Conservation (phyloP, 2,888 invertebrate species). For the Geophilus truncorum region DNA sequence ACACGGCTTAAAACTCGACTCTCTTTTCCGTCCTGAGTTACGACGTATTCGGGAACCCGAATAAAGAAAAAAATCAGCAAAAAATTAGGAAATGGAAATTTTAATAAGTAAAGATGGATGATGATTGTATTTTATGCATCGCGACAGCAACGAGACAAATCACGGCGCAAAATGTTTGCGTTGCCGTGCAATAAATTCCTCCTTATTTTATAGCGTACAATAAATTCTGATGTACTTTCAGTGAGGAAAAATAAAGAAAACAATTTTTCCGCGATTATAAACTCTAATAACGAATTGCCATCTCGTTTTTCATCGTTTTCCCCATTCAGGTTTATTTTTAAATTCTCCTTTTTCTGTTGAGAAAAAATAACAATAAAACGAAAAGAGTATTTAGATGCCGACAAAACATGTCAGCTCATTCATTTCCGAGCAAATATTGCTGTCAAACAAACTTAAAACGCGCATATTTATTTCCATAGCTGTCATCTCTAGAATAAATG, state of each 20-base stretch:
- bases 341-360: not conserved
- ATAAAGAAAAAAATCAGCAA: not conserved
- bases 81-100: not conserved
- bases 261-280: not conserved
- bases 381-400: not conserved
- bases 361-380: not conserved
- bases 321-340: too few relatives aligned
- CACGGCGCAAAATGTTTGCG: not conserved
- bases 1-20: not conserved
- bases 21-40: not conserved
- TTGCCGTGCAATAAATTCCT: not conserved
- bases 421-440: not conserved
- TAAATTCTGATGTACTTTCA: not conserved
- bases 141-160: not conserved
- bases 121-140: conserved; percentile 6
- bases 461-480: not conserved
- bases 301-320: not conserved
- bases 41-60: not conserved
- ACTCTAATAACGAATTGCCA: not conserved
- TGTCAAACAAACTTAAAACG: conserved; percentile 1
- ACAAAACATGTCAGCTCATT: not conserved
- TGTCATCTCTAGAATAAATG: not conserved
- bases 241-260: not conserved
- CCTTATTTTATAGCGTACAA: not conserved
- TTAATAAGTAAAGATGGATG: conserved; percentile 2